phyloP scores from a whole-genome alignment of 2,113 vertebrate species.

The Crotalus viridis region DNA sequence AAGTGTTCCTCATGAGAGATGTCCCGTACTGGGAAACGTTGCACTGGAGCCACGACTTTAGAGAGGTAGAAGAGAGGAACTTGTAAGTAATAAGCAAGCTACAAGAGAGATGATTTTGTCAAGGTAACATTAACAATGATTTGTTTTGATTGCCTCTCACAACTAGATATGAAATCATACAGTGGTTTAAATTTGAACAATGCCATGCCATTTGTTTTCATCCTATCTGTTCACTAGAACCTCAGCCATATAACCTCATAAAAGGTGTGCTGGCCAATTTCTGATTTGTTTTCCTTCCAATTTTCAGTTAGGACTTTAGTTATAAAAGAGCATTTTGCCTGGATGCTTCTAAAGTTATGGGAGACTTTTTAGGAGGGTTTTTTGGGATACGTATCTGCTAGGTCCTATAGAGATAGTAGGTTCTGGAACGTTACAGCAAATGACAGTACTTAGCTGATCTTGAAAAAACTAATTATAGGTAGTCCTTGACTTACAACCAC shows the following conservation, averaged over 20 bases:
- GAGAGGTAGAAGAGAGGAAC: conserved; percentile 16
- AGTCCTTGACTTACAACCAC: not conserved
- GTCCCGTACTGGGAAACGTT: conserved; percentile 10
- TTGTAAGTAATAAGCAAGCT: not conserved
- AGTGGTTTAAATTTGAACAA: not conserved
- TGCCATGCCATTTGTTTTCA: not conserved
- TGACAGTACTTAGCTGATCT: not conserved
- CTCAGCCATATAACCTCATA: not conserved
- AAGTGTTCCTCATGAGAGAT: conserved; percentile 9
- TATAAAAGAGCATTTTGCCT: not conserved
- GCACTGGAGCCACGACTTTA: conserved; percentile 13
- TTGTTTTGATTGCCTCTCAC: not conserved
- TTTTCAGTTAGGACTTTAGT: not conserved
- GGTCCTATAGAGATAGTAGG: not conserved
- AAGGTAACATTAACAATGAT: conserved; percentile 9
- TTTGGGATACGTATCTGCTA: not conserved
- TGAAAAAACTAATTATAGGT: not conserved
- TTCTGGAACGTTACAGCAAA: not conserved
- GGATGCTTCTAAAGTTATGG: not conserved
- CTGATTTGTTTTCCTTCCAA: not conserved
- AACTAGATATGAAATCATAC: not conserved
- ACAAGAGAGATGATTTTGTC: conserved; percentile 2
- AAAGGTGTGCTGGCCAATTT: not conserved
- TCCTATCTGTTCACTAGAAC: not conserved
- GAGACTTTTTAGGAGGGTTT: not conserved